phyloP scores from a whole-genome alignment of 2,888 invertebrate genomes.

The Conops quadrifasciatus region DNA sequence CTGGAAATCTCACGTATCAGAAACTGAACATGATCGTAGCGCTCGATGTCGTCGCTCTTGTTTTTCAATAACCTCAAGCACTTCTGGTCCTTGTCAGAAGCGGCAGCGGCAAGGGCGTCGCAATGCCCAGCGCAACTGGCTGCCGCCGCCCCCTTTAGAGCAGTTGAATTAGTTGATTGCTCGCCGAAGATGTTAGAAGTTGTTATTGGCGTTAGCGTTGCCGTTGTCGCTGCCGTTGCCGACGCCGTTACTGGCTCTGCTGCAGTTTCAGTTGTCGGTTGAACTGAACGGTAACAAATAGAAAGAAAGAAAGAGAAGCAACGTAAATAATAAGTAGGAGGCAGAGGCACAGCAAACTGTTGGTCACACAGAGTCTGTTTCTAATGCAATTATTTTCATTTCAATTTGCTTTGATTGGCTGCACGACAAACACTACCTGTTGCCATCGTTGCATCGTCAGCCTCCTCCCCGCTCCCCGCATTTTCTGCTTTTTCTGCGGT shows the following conservation, averaged over 20 bases:
- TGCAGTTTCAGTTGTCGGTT: too few species aligned
- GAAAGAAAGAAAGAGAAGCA: not conserved
- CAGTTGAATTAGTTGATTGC: constrained; percentile 42
- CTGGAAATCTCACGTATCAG: constrained; percentile 84
- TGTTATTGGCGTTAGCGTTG: not conserved
- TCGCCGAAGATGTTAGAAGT: constrained; percentile 46
- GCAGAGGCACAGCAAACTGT: constrained; percentile 13
- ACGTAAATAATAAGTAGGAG: not conserved
- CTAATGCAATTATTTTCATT: not conserved
- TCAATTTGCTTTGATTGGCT: not conserved
- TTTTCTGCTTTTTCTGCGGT: not conserved
- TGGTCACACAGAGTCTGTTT: constrained; percentile 19
- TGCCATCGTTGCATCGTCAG: not conserved
- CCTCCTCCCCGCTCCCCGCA: not conserved
- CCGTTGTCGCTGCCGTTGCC: not conserved
- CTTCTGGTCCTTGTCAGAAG: constrained; percentile 57
- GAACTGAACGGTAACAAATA: too few species aligned
- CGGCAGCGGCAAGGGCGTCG: constrained; percentile 36
- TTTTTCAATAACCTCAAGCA: constrained; percentile 61
- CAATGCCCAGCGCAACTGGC: constrained; percentile 51
- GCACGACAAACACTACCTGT: not conserved
- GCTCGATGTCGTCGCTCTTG: constrained; percentile 65
- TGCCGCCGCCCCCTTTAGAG: constrained; percentile 30
- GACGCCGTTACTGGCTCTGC: not conserved
- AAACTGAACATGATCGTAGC: constrained; percentile 90